A percentile compares a stretch with the other conserved stretches of the same genome.
These are phyloP conservation scores for Gymnopithys bicolor DNA, from an alignment of 2,797 vertebrate genomes.

Conservation along the genomic window DNA sequence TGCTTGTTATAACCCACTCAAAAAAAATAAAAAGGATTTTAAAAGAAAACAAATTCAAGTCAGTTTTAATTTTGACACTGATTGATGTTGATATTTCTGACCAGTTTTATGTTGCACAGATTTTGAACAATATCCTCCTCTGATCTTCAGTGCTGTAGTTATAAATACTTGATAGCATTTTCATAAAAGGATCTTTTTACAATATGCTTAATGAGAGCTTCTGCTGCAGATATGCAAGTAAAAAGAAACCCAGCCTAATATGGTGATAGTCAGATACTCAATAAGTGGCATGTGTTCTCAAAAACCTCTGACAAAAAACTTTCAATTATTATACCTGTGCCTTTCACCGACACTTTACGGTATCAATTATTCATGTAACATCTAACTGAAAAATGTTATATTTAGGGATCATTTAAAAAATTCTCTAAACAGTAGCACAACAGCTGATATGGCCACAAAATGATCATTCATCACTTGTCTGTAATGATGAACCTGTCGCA, in stretches of 20 bases:
- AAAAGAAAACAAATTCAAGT: constrained; percentile 42
- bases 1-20: constrained; percentile 23
- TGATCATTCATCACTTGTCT: constrained; percentile 87
- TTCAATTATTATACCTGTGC: constrained; percentile 74
- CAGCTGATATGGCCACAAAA: constrained; percentile 86
- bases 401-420: constrained; percentile 71
- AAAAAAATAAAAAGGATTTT: constrained; percentile 33
- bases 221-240: constrained; percentile 46
- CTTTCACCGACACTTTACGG: constrained; percentile 74
- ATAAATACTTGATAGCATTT: constrained; percentile 64
- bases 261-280: constrained; percentile 26
- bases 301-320: constrained; percentile 56
- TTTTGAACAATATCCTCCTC: constrained; percentile 61
- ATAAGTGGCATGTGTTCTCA: constrained; percentile 39
- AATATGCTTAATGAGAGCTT: constrained; percentile 64
- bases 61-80: constrained; percentile 45
- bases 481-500: constrained; percentile 84
- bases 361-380: constrained; percentile 74
- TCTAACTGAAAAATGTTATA: constrained; percentile 70
- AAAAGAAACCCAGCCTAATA: constrained; percentile 52
- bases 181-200: constrained; percentile 55
- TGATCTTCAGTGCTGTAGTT: constrained; percentile 53
- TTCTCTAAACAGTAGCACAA: constrained; percentile 76
- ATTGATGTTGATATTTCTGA: constrained; percentile 52
- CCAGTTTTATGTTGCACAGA: constrained; percentile 45